Percentiles rank a stretch among this genome's conserved stretches.
These are phyloP conservation scores for Zaprionus taronus DNA, from an alignment of 1,140 invertebrate species.

Conservation along the genomic window DNA sequence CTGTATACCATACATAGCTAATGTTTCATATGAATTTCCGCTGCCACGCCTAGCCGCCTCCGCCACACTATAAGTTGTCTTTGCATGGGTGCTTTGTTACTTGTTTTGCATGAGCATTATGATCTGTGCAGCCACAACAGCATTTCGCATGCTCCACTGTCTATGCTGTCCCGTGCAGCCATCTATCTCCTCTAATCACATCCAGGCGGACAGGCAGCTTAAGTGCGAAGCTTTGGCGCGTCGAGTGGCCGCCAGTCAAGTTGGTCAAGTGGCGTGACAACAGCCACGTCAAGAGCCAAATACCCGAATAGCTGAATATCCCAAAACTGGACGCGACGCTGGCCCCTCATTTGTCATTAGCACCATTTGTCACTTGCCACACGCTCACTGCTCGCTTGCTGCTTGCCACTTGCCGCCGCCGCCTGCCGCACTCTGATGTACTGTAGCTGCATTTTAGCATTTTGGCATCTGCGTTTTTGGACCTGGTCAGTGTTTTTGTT, in stretches of 20 bases:
- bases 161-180: background rate
- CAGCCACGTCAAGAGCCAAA: constrained; percentile 33
- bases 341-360: constrained; percentile 48
- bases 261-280: constrained; percentile 50
- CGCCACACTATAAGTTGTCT: background rate
- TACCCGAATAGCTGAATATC: constrained; percentile 14
- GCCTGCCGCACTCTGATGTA: constrained; percentile 5
- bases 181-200: constrained; percentile 17
- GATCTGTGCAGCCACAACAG: background rate
- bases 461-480: constrained; percentile 3
- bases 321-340: constrained; percentile 16
- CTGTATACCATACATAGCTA: background rate
- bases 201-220: constrained; percentile 13
- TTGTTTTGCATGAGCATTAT: background rate
- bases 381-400: background rate
- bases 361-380: constrained; percentile 48
- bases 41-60: background rate
- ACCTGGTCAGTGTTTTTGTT: constrained; percentile 54
- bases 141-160: background rate
- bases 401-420: constrained; percentile 40
- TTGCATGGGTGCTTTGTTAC: background rate
- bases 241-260: constrained; percentile 33
- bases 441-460: constrained; percentile 51
- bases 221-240: constrained; percentile 23
- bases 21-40: background rate